Evolutionary conservation across 2,888 invertebrate species (phyloP).

Genomic region (Archips xylosteana): DNA sequence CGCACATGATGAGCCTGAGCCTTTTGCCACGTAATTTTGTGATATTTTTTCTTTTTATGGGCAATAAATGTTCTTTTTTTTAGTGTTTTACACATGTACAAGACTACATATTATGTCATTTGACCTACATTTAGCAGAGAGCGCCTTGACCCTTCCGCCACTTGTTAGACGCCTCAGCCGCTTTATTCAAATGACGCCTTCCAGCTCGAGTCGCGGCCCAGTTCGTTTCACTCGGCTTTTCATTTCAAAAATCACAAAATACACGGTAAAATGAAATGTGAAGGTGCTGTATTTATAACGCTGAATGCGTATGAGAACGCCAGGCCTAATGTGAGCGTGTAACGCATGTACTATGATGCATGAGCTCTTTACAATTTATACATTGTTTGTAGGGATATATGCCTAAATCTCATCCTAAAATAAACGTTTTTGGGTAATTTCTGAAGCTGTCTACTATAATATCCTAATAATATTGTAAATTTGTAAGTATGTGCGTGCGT

Average conservation of each 20-base stretch:
- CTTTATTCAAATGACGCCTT: slow-evolving; percentile 14
- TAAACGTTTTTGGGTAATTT: too few species aligned
- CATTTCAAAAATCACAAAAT: slow-evolving; percentile 19
- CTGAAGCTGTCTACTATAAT: too few species aligned
- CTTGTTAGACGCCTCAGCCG: slow-evolving; percentile 9
- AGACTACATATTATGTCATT: too few species aligned
- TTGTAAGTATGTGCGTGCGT: too few species aligned
- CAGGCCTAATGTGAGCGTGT: not conserved
- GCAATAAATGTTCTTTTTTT: too few species aligned
- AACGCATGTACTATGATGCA: not conserved
- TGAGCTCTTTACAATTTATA: not conserved
- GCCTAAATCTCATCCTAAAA: too few species aligned
- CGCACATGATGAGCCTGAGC: too few species aligned
- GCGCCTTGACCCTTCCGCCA: slow-evolving; percentile 12
- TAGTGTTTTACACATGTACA: too few species aligned
- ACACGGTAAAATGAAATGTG: slow-evolving; percentile 18
- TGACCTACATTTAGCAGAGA: not conserved
- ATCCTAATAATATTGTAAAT: too few species aligned
- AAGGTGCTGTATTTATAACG: slow-evolving; percentile 6
- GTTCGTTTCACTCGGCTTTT: slow-evolving; percentile 24
- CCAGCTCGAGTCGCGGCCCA: slow-evolving; percentile 15
- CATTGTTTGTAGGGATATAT: too few species aligned
- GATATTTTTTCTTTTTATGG: too few species aligned
- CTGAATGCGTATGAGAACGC: slow-evolving; percentile 5
- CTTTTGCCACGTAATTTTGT: too few species aligned